Evolutionary conservation across 2,113 vertebrate species (phyloP), one percentile per base, ranked within the genome.

Genomic region (Cyanoramphus novaezelandiae): DNA sequence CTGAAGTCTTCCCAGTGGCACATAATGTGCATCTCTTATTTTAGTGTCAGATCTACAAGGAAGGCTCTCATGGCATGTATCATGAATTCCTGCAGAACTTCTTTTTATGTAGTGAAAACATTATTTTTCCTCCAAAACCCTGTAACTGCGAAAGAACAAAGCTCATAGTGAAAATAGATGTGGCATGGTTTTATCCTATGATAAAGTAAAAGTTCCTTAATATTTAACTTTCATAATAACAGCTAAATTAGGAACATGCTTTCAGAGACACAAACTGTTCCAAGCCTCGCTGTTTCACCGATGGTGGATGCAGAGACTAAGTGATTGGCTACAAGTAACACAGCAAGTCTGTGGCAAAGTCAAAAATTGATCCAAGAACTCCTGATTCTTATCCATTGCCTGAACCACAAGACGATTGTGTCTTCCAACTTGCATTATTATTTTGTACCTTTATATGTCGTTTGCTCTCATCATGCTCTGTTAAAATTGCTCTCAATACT

Each of bases 141-240:
- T 1, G 7, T 33, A 71, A 50, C 3, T 81, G n/a, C n/a, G 72
- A 41, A 89, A 88, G 74, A 93, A 80, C 21, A 88, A 92, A 94
- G 71, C 59, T 88, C 82, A 85, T 41, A 43, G 39, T 53, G 64
- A 90, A 79, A 92, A 79, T 11, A 44, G 25, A 88, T 11, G 64
- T 53, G 50, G 68, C 20, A 13, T 31, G 29, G 67, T 39, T 92
- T 92, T 91, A 60, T 70, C 70, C 71, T 39, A 37, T 0, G 14
- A 81, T 78, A 94, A 90, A 33, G n/a, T 57, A 94, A 67, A 27
- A 60, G 68, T 88, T 81, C 75, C 75, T 88, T 90, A 93, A 88
- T 75, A 93, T 90, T 90, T 90, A 94, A 77, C 59, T 93, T 92
- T 19, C 28, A 67, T 33, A 95, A 63, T 53, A 90, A 71, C 81